Percentiles rank a stretch among this genome's conserved stretches.
phyloP scores from a whole-genome alignment of 2,113 vertebrate genomes.

The Diadophis punctatus region DNA sequence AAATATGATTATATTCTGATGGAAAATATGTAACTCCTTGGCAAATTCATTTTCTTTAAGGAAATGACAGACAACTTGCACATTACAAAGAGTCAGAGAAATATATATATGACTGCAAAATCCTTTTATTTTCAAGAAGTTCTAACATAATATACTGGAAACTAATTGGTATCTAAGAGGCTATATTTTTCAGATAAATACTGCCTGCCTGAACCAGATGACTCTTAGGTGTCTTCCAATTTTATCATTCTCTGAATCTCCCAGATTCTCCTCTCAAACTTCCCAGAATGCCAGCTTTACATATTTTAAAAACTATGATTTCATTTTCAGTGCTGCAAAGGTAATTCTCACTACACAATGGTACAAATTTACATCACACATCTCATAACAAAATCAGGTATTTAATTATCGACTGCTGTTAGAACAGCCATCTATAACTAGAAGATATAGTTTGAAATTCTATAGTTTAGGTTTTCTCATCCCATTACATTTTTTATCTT shows the following conservation, averaged over 20 bases:
- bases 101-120: not conserved
- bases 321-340: not conserved
- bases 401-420: not conserved
- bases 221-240: not conserved
- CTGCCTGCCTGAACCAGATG: not conserved
- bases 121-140: not conserved
- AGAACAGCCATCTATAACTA: not conserved
- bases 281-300: not conserved
- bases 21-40: not conserved
- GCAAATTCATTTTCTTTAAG: not conserved
- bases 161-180: not conserved
- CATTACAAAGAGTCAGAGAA: not conserved
- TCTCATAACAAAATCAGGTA: not conserved
- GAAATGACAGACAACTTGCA: not conserved
- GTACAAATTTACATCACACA: not conserved
- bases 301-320: not conserved
- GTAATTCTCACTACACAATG: not conserved
- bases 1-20: not conserved
- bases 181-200: not conserved
- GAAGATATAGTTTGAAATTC: not conserved
- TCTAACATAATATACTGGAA: not conserved
- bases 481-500: not conserved
- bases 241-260: not conserved
- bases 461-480: not conserved
- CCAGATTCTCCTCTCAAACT: not conserved